Evolutionary conservation across 2,888 invertebrate genomes (phyloP).

Genomic region (Erannis defoliaria): DNA sequence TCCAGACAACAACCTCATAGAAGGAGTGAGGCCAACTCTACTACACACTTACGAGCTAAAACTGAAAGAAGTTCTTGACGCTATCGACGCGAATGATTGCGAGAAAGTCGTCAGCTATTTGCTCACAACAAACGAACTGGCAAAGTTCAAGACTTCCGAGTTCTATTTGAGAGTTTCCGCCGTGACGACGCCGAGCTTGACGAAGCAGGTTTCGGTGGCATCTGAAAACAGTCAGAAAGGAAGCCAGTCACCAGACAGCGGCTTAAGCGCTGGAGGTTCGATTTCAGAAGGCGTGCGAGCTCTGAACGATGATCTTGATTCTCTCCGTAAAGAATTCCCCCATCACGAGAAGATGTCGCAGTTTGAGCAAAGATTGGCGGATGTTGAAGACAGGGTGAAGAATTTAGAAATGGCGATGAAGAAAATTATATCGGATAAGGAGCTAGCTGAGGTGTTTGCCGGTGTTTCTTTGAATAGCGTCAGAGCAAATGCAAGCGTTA

Average conservation of each 20-base stretch:
- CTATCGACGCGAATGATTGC: slow-evolving; percentile 66
- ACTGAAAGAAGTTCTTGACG: slow-evolving; percentile 68
- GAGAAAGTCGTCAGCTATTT: slow-evolving; percentile 60
- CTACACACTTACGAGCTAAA: slow-evolving; percentile 65
- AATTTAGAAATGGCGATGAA: slow-evolving; percentile 46
- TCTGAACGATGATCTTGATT: slow-evolving; percentile 55
- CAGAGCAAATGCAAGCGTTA: not conserved
- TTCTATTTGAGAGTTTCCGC: slow-evolving; percentile 60
- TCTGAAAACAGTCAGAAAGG: slow-evolving; percentile 15
- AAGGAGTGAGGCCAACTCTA: slow-evolving; percentile 61
- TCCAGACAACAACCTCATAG: slow-evolving; percentile 68
- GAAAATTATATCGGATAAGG: not conserved
- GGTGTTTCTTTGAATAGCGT: not conserved
- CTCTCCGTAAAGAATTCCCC: slow-evolving; percentile 38
- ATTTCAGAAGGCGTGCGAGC: slow-evolving; percentile 45
- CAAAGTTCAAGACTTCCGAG: slow-evolving; percentile 61
- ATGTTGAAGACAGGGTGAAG: slow-evolving; percentile 53
- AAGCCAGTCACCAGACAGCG: slow-evolving; percentile 13
- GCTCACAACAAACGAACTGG: slow-evolving; percentile 63
- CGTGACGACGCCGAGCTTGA: slow-evolving; percentile 15
- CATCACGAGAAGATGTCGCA: slow-evolving; percentile 45
- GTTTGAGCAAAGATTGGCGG: slow-evolving; percentile 51
- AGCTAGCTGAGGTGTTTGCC: slow-evolving; percentile 3
- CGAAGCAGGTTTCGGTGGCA: slow-evolving; percentile 30
- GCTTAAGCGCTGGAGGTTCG: slow-evolving; percentile 12